phyloP scores from a whole-genome alignment of 2,113 vertebrate species.

The Engystomops pustulosus region DNA sequence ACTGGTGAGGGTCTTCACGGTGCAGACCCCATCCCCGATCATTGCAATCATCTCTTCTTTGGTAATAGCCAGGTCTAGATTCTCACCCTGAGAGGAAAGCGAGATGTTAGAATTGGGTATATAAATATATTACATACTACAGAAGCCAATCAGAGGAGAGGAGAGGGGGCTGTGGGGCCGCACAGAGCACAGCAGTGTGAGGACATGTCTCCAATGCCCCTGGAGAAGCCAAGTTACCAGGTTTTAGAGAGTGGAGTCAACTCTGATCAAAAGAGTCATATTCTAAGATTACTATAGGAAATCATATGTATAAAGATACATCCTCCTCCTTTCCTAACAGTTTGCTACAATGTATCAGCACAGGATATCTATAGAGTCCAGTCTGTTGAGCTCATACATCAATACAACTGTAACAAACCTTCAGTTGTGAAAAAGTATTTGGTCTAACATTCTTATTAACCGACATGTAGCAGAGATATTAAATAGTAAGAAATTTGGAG shows the following conservation, averaged over 20 bases:
- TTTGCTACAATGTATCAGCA: neutral
- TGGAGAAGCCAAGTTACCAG: too few relatives aligned
- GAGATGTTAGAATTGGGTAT: neutral
- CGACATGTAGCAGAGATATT: neutral
- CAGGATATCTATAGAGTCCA: neutral
- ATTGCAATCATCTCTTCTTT: conserved; percentile 96
- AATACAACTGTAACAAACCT: neutral
- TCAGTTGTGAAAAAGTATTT: neutral
- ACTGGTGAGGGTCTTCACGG: conserved; percentile 91
- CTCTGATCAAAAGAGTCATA: too few relatives aligned
- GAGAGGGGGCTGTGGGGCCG: too few relatives aligned
- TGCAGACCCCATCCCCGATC: conserved; percentile 89
- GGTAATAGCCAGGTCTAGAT: conserved; percentile 91
- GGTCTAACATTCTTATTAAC: neutral
- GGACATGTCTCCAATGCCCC: too few relatives aligned
- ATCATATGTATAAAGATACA: too few relatives aligned
- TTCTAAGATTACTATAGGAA: too few relatives aligned
- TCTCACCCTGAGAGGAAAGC: conserved; percentile 82
- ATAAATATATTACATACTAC: too few relatives aligned
- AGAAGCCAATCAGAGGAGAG: too few relatives aligned
- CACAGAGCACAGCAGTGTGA: too few relatives aligned
- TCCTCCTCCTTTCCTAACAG: too few relatives aligned
- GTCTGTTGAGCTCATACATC: too few relatives aligned
- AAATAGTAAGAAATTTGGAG: neutral
- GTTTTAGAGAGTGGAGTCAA: too few relatives aligned